Conservation (phyloP, 2,888 invertebrate species). For the Caenorhabditis sp. region DNA sequence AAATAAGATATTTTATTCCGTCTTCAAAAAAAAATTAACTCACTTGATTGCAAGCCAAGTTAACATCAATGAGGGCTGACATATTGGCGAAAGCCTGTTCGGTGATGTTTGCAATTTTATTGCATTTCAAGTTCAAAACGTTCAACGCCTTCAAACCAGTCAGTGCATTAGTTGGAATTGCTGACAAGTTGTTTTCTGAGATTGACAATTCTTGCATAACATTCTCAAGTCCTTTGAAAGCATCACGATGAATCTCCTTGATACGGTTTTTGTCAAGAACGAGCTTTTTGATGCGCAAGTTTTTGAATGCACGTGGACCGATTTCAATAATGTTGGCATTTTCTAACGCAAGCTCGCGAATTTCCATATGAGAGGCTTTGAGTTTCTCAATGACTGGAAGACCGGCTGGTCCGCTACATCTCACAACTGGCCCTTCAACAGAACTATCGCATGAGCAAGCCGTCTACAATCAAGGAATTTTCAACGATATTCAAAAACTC, state of each 20-base stretch:
- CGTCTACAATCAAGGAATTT: conserved; percentile 51
- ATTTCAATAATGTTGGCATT: conserved; percentile 71
- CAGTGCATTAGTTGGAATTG: conserved; percentile 71
- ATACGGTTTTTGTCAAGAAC: conserved; percentile 71
- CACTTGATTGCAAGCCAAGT: conserved; percentile 70
- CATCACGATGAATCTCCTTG: conserved; percentile 65
- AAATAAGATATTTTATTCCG: conserved; percentile 8
- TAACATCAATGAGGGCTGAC: conserved; percentile 68
- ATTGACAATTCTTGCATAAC: conserved; percentile 84
- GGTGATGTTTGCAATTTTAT: conserved; percentile 72
- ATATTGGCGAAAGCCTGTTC: conserved; percentile 60
- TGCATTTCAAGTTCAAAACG: conserved; percentile 68
- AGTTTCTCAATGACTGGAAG: conserved; percentile 67
- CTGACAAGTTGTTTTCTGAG: conserved; percentile 76
- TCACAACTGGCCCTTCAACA: conserved; percentile 70
- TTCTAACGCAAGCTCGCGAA: conserved; percentile 67
- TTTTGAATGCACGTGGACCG: conserved; percentile 78
- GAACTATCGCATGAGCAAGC: conserved; percentile 67
- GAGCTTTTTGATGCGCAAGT: conserved; percentile 70
- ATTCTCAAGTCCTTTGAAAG: conserved; percentile 79
- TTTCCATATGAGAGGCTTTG: conserved; percentile 61
- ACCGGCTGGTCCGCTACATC: conserved; percentile 66
- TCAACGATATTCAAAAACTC: too few relatives aligned
- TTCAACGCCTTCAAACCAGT: conserved; percentile 57
- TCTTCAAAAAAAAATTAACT: background rate